Percentiles rank a stretch among this genome's conserved stretches.
Conservation (phyloP, 2,797 vertebrate genomes). For the Pterois miles region DNA sequence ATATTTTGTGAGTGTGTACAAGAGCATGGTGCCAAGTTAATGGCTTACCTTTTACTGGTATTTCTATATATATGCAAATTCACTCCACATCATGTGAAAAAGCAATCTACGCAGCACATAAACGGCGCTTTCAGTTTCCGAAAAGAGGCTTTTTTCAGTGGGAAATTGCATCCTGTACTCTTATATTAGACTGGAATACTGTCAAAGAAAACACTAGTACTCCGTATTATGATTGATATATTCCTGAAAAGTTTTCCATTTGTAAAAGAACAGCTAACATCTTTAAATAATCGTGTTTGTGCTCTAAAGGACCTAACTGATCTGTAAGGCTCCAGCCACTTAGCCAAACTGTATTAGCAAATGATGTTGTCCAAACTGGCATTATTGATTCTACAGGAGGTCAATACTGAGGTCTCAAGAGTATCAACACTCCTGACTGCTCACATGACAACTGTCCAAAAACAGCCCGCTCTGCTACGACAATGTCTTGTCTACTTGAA, state of each 20-base stretch:
- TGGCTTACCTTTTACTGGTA: slow-evolving; percentile 66
- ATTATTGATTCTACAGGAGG: slow-evolving; percentile 36
- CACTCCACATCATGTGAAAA: slow-evolving; percentile 59
- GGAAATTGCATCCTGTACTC: slow-evolving; percentile 64
- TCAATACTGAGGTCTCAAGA: slow-evolving; percentile 25
- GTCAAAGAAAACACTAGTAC: slow-evolving; percentile 52
- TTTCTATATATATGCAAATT: slow-evolving; percentile 84
- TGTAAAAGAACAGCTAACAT: slow-evolving; percentile 26
- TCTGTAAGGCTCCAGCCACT: neutral
- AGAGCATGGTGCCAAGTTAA: slow-evolving; percentile 56
- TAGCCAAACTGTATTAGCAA: slow-evolving; percentile 37
- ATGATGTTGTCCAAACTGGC: neutral
- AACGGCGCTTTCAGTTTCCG: slow-evolving; percentile 44
- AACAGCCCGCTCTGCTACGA: neutral
- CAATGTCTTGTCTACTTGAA: neutral
- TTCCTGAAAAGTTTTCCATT: slow-evolving; percentile 36
- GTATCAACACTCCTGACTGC: neutral
- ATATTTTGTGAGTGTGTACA: slow-evolving; percentile 38
- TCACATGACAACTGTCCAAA: slow-evolving; percentile 4
- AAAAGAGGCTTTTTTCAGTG: slow-evolving; percentile 48
- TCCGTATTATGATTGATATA: slow-evolving; percentile 47
- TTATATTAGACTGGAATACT: slow-evolving; percentile 32
- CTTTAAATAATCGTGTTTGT: slow-evolving; percentile 8
- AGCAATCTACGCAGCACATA: slow-evolving; percentile 65
- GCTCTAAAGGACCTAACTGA: slow-evolving; percentile 35